These are phyloP conservation scores for Cyclina sinensis DNA, from an alignment of 1,140 invertebrate species.

Conservation along the genomic window DNA sequence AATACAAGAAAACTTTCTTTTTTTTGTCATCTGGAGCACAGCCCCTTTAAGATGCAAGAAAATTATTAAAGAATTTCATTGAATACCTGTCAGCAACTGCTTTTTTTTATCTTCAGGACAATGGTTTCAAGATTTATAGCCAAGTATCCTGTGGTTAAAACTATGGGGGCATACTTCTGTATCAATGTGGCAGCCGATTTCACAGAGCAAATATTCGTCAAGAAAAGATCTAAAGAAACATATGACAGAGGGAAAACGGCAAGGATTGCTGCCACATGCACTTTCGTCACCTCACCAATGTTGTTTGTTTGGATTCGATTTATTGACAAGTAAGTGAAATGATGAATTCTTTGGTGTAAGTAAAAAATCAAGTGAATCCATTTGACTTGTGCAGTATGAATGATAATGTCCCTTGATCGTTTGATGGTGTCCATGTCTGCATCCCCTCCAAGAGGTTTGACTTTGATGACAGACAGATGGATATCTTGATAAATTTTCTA, in stretches of 20 bases:
- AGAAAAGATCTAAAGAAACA: background rate
- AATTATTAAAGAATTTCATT: no score
- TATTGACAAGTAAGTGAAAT: constrained; percentile 10
- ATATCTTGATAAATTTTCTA: no score
- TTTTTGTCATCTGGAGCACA: no score
- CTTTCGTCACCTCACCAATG: constrained; percentile 3
- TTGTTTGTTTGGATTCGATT: constrained; percentile 7
- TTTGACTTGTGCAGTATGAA: no score
- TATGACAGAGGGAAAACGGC: background rate
- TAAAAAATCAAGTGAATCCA: no score
- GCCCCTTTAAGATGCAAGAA: no score
- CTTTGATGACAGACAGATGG: no score
- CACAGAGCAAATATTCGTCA: background rate
- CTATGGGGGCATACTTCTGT: background rate
- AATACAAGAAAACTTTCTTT: no score
- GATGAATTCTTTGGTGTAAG: no score
- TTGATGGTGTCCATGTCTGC: no score
- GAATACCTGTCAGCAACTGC: background rate
- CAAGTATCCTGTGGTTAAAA: background rate
- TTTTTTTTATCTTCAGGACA: background rate
- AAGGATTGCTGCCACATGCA: constrained; percentile 1
- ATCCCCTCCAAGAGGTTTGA: no score
- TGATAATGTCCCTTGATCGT: no score
- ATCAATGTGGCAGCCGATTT: constrained; percentile 1
- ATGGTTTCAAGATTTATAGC: background rate